These are phyloP conservation scores for Mythimna loreyi DNA, from an alignment of 2,888 invertebrate genomes.

Conservation along the genomic window DNA sequence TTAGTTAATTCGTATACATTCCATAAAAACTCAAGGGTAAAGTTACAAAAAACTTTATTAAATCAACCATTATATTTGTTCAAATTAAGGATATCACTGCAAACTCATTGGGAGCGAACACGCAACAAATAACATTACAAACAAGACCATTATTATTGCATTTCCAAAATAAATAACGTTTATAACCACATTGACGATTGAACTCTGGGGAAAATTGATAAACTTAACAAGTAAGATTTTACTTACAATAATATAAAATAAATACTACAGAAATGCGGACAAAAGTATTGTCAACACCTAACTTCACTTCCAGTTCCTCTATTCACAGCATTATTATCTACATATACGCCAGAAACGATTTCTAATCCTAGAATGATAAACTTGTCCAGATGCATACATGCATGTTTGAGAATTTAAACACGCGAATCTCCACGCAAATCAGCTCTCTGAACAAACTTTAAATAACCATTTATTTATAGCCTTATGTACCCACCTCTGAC, in stretches of 20 bases:
- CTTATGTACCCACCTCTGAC: slow-evolving; percentile 9
- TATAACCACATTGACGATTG: slow-evolving; percentile 51
- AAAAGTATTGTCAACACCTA: slow-evolving; percentile 41
- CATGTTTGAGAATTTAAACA: not conserved
- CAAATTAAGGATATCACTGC: slow-evolving; percentile 74
- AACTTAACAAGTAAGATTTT: slow-evolving; percentile 73
- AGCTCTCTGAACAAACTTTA: not conserved
- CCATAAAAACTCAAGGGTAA: slow-evolving; percentile 30
- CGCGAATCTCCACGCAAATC: not conserved
- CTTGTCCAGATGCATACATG: not conserved
- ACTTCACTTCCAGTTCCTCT: slow-evolving; percentile 15
- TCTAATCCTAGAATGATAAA: slow-evolving; percentile 24
- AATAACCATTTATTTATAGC: slow-evolving; percentile 18
- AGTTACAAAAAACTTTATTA: slow-evolving; percentile 71
- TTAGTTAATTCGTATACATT: no score
- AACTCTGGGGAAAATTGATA: slow-evolving; percentile 60
- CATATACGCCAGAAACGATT: slow-evolving; percentile 27
- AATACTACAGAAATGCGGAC: slow-evolving; percentile 64
- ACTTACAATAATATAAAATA: slow-evolving; percentile 65
- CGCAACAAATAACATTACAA: slow-evolving; percentile 69
- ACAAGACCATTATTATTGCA: slow-evolving; percentile 65
- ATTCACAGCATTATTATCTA: slow-evolving; percentile 31
- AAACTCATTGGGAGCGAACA: slow-evolving; percentile 67
- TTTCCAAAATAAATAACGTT: slow-evolving; percentile 58
- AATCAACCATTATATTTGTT: slow-evolving; percentile 80